Evolutionary conservation across 2,797 vertebrate genomes (phyloP), one percentile per base, ranked within the genome.

Genomic region (Euthynnus affinis): DNA sequence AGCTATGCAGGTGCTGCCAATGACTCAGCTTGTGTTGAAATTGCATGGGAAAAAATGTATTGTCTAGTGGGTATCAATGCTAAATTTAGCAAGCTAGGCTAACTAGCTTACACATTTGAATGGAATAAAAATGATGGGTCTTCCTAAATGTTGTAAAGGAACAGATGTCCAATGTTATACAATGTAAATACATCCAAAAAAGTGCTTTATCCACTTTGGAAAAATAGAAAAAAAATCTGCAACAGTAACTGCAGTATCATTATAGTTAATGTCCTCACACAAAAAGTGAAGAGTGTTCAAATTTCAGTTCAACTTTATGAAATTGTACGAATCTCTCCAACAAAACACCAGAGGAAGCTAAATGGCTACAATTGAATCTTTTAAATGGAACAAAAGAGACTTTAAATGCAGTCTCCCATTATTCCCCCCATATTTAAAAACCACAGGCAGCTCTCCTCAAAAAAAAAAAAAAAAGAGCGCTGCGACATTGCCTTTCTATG

Each of bases 381-480:
- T 71, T 48, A 63, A 55, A 76, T 52, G 40, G 60, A 87, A 72
- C 68, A 69, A 63, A 75, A 65, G 85, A 59, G 20, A 4, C 34
- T 63, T 40, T 18, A 40, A 13, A 46, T 34, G 34, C 53, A 37
- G n/a, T 51, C 59, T 22, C 27, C 4, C 48, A 68, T 61, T 68
- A 64, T 29, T 56, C n/a, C 40, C 37, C 17, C 40, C 27, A 23
- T 44, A 69, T 67, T 64, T 52, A 59, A 64, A 74, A 74, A 40
- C 69, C 59, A 58, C 25, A 59, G 55, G 66, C 56, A 62, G 15
- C 51, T 22, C 48, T 9, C 18, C 53, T 78, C 51, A 32, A 27
- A 72, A 81, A 90, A 60, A 78, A 32, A 27, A 72, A 81, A 90
- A 60, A 78, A 85, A 84, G 57, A 87, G 69, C 75, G 59, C 48